Evolutionary conservation across 2,797 vertebrate species (phyloP), one percentile per base, ranked within the genome.

Genomic region (Cyprinodon diabolis): DNA sequence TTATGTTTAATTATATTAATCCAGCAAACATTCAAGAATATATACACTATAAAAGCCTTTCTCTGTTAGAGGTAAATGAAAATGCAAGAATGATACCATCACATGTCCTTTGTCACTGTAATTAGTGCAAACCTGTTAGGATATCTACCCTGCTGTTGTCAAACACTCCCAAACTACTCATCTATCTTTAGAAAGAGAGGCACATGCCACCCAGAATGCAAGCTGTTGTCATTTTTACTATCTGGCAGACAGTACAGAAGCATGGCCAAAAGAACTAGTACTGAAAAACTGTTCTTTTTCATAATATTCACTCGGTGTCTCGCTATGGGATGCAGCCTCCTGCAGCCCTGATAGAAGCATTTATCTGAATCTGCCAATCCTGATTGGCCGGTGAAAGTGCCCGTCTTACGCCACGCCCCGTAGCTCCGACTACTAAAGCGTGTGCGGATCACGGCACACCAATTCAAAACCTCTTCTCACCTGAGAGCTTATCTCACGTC

Each of bases 171-270:
- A 47, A 65, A 65, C 62, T 65, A 47, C 62, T 47, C 45, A 1
- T 63, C 60, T 43, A 63, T 65, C 40, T 47, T 71, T 65, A 65
- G 62, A 65, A 3, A 23, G 62, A 65, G 62, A 65, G 43, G 62
- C 62, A 65, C 62, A 65, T 65, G 62, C 62, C 62, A 65, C 62
- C 62, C 62, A 65, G 40, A 65, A 65, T 45, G 40, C 62, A 65
- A 65, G 62, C 62, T 65, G 62, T 65, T 65, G 43, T 65, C 6
- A 47, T 65, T 65, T 65, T 65, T 65, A 65, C 62, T 21, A 65
- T 45, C 62, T 65, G 62, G 62, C 62, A 23, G 62, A 40, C 21
- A 15, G 62, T 1, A 25, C 43, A 65, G 62, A 65, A 65, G 62
- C 62, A 23, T 47, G 43, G 43, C 62, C 45, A 47, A 45, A 47